Percentiles rank a stretch among this genome's conserved stretches.
Evolutionary conservation across 2,797 vertebrate genomes (phyloP).

Genomic region (Karalla daura): DNA sequence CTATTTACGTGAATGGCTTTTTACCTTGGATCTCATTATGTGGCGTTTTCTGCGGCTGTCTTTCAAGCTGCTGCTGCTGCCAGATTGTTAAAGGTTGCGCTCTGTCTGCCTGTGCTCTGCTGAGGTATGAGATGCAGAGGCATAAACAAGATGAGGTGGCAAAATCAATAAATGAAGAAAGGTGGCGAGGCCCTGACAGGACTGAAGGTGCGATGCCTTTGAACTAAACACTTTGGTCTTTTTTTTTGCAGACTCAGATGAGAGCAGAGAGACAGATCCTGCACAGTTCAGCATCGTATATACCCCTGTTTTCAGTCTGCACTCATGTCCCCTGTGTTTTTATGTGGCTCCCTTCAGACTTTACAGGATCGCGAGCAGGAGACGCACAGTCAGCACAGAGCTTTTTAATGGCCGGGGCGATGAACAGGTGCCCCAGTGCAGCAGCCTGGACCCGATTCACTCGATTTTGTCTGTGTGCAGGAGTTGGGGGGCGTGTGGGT

Average conservation of each 20-base stretch:
- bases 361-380: constrained; percentile 30
- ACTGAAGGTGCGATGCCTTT: background rate
- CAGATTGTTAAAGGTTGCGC: background rate
- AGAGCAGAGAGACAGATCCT: background rate
- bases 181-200: constrained; percentile 14
- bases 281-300: background rate
- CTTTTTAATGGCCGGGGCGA: constrained; percentile 61
- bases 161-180: constrained; percentile 1
- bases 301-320: constrained; percentile 11
- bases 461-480: constrained; percentile 26
- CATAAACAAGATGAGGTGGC: constrained; percentile 11
- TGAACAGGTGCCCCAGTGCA: constrained; percentile 73
- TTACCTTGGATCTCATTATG: background rate
- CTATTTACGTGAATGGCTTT: constrained; percentile 7
- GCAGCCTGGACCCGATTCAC: constrained; percentile 40
- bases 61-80: background rate
- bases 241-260: background rate
- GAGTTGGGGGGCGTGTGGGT: background rate
- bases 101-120: constrained; percentile 1
- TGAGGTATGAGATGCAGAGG: constrained; percentile 4
- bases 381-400: constrained; percentile 39
- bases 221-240: background rate
- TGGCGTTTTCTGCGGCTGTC: constrained; percentile 8
- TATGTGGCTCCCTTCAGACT: constrained; percentile 25
- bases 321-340: constrained; percentile 11